A percentile compares a stretch with the other conserved stretches of the same genome.
These are phyloP conservation scores for Temnothorax ravouxi DNA, from an alignment of 2,888 invertebrate species.

Conservation along the genomic window DNA sequence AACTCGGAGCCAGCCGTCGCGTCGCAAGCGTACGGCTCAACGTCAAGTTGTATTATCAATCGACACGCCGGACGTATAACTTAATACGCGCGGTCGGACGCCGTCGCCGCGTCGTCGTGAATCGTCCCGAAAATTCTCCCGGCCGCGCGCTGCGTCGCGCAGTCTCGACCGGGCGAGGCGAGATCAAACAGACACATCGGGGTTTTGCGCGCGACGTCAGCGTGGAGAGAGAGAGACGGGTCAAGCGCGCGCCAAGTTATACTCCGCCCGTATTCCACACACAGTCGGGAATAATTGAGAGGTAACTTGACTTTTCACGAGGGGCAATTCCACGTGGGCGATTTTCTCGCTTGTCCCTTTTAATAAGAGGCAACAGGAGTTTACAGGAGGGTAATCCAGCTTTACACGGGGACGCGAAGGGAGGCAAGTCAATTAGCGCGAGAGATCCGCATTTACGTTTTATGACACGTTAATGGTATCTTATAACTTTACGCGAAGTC, in stretches of 20 bases:
- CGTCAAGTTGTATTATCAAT: constrained; percentile 53
- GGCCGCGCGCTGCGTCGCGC: constrained; percentile 35
- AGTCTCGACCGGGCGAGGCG: constrained; percentile 40
- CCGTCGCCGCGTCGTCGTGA: constrained; percentile 24
- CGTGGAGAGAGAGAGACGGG: background rate
- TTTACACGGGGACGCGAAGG: constrained; percentile 23
- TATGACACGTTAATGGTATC: constrained; percentile 47
- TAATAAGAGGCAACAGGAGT: constrained; percentile 27
- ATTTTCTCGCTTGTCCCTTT: constrained; percentile 44
- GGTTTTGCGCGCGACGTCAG: constrained; percentile 25
- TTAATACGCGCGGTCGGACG: constrained; percentile 41
- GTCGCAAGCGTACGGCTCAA: constrained; percentile 14
- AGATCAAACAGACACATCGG: constrained; percentile 7
- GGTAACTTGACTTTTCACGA: constrained; percentile 37
- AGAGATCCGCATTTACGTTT: constrained; percentile 45
- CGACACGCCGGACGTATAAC: constrained; percentile 51
- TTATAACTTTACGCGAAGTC: constrained; percentile 37
- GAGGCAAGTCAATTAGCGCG: constrained; percentile 46
- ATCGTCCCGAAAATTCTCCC: constrained; percentile 43
- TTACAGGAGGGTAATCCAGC: constrained; percentile 30
- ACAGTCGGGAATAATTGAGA: constrained; percentile 20
- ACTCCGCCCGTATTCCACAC: background rate
- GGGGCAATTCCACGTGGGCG: constrained; percentile 25
- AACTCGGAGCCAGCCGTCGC: constrained; percentile 24
- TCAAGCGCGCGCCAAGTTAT: constrained; percentile 40